phyloP scores from a whole-genome alignment of 2,888 invertebrate species.

The Thereva nobilitata region DNA sequence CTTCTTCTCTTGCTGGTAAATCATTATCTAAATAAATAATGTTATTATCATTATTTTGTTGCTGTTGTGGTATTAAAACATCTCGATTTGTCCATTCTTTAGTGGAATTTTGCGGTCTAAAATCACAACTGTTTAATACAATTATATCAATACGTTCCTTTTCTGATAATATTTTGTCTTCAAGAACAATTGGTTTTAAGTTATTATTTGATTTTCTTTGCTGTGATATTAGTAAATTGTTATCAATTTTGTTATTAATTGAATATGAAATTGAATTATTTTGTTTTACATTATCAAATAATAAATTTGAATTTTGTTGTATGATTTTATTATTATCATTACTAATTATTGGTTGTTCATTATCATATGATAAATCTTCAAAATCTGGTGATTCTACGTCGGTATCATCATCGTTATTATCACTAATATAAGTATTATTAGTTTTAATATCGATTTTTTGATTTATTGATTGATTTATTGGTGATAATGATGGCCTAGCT shows the following conservation, averaged over 20 bases:
- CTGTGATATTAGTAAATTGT: no score
- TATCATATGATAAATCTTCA: constrained; percentile 6
- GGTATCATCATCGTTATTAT: background rate
- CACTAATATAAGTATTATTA: background rate
- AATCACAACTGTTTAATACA: background rate
- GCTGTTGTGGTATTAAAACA: no score
- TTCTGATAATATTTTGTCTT: constrained; percentile 52
- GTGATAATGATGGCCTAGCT: no score
- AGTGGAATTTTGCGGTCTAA: background rate
- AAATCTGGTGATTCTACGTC: background rate
- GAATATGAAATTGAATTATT: no score
- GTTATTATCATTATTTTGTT: background rate
- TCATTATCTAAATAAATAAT: constrained; percentile 5
- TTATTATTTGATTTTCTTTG: background rate
- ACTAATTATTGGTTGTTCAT: background rate
- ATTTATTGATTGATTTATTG: no score
- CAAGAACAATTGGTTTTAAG: constrained; percentile 49
- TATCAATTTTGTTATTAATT: no score
- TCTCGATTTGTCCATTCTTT: background rate
- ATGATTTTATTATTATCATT: background rate
- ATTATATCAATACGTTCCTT: constrained; percentile 52
- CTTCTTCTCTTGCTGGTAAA: constrained; percentile 10
- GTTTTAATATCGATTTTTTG: no score
- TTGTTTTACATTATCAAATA: no score
- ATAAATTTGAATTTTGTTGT: background rate